Conservation (phyloP, 1,140 invertebrate species). For the Papilio polyxenes region DNA sequence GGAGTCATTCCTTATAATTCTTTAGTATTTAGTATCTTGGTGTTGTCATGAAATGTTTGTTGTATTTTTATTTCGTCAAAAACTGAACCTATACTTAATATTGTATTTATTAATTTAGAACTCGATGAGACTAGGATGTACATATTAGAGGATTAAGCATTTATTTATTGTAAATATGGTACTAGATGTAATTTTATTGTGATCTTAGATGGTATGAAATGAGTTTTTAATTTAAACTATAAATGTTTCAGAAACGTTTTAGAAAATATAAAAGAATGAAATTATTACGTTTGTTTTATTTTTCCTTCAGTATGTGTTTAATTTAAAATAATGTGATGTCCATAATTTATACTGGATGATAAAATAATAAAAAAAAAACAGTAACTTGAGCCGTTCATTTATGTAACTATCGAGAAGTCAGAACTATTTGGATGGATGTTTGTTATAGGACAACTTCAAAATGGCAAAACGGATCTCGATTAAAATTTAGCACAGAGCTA, state of each 20-base stretch:
- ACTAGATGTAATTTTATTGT: conserved; percentile 62
- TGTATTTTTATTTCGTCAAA: conserved; percentile 6
- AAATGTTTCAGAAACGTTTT: conserved; percentile 56
- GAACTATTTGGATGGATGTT: neutral
- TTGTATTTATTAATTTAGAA: conserved; percentile 45
- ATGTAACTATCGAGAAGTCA: neutral
- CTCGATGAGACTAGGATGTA: conserved; percentile 62
- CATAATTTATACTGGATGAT: no score
- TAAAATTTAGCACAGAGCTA: no score
- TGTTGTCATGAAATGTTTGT: conserved; percentile 21
- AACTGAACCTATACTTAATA: conserved; percentile 41
- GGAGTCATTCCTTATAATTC: conserved; percentile 34
- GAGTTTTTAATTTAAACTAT: conserved; percentile 45
- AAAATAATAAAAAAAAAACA: no score
- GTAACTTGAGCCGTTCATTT: no score
- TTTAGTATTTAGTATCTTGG: conserved; percentile 29
- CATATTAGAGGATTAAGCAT: conserved; percentile 58
- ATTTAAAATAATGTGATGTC: no score
- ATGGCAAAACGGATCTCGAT: no score
- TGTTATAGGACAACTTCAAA: neutral
- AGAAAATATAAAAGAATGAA: conserved; percentile 32
- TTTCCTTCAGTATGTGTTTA: neutral
- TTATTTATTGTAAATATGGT: conserved; percentile 70
- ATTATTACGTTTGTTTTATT: conserved; percentile 38
- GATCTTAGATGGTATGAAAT: conserved; percentile 59